phyloP scores from a whole-genome alignment of 2,797 vertebrate species.

The Calcarius lapponicus region DNA sequence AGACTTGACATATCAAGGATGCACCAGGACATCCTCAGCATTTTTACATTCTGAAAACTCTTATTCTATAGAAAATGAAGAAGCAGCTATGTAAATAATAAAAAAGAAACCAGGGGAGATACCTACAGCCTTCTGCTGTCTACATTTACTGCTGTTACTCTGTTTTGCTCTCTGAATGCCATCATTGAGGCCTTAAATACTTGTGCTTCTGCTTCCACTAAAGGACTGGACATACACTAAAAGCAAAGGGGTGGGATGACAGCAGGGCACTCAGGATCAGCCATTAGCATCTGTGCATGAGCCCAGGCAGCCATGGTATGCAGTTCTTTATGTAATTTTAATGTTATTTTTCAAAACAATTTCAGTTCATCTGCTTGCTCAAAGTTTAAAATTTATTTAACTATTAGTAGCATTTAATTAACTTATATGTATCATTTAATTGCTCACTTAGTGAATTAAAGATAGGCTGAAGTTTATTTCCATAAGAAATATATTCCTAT shows the following conservation, averaged over 20 bases:
- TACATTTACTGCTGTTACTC: background rate
- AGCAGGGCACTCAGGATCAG: background rate
- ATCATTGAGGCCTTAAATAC: background rate
- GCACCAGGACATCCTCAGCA: background rate
- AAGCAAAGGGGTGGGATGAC: background rate
- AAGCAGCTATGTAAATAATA: background rate
- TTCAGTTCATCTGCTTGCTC: background rate
- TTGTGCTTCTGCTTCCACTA: background rate
- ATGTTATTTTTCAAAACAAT: background rate
- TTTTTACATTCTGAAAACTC: background rate
- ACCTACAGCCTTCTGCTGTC: background rate
- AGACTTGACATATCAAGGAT: background rate
- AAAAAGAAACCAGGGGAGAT: background rate
- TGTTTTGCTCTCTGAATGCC: background rate
- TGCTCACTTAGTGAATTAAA: conserved; percentile 8
- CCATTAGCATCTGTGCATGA: background rate
- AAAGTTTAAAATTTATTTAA: background rate
- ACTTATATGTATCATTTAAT: background rate
- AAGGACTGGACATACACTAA: background rate
- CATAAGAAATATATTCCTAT: background rate
- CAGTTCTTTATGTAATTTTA: background rate
- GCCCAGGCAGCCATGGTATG: background rate
- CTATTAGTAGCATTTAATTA: background rate
- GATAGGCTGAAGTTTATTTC: background rate
- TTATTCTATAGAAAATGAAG: background rate